Conservation (phyloP, 1,140 invertebrate species). For the Acromyrmex heyeri region DNA sequence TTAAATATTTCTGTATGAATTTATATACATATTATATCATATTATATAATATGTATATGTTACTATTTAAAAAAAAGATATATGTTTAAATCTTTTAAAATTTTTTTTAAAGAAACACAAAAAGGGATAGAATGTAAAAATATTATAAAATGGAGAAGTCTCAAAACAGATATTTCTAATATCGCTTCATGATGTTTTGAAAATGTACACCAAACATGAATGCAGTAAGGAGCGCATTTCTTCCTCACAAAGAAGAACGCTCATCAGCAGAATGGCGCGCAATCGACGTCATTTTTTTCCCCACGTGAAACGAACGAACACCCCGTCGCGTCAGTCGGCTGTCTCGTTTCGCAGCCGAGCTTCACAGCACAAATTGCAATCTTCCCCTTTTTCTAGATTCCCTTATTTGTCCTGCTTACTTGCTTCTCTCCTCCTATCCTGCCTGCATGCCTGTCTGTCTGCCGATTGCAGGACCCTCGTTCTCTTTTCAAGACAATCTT, state of each 20-base stretch:
- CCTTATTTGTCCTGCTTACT: slow-evolving; percentile 70
- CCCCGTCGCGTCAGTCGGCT: slow-evolving; percentile 62
- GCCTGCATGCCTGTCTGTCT: slow-evolving; percentile 45
- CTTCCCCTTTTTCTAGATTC: slow-evolving; percentile 72
- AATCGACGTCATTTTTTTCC: slow-evolving; percentile 46
- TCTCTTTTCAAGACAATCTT: slow-evolving; percentile 25
- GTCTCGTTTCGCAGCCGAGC: slow-evolving; percentile 68
- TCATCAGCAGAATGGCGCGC: slow-evolving; percentile 62
- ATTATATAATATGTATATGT: too few relatives aligned
- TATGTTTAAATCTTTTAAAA: neutral
- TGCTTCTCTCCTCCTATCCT: neutral
- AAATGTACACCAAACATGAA: neutral
- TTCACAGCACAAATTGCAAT: slow-evolving; percentile 73
- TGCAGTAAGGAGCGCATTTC: neutral
- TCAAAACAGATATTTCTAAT: neutral
- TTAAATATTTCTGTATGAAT: too few relatives aligned
- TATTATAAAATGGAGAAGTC: neutral
- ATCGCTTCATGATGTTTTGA: neutral
- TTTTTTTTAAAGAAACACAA: neutral
- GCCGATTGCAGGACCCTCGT: slow-evolving; percentile 57
- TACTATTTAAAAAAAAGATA: neutral
- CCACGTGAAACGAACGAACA: slow-evolving; percentile 43
- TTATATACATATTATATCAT: too few relatives aligned
- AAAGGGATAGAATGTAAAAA: neutral
- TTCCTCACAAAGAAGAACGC: slow-evolving; percentile 36